Percentiles rank a stretch among this genome's conserved stretches.
Conservation (phyloP, 2,797 vertebrate genomes). For the Sus cebifrons region DNA sequence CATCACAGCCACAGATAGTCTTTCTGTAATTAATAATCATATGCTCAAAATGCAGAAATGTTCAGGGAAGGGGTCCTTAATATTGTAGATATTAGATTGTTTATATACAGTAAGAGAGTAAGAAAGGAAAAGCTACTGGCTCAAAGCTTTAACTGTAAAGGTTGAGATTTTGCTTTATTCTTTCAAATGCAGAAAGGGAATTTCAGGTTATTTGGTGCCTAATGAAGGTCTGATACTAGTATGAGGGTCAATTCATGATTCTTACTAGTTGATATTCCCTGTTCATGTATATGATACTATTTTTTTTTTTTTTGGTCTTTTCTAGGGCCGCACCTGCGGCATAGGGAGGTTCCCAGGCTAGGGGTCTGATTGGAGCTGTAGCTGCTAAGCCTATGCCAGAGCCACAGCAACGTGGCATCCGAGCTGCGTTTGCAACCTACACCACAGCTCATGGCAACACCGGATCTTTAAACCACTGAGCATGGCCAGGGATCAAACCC, state of each 20-base stretch:
- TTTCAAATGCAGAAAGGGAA: constrained; percentile 27
- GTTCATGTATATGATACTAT: constrained; percentile 57
- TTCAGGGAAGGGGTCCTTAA: background rate
- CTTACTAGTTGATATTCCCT: constrained; percentile 36
- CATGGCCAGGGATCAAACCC: too few species aligned
- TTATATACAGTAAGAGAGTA: constrained; percentile 45
- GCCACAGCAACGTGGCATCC: too few species aligned
- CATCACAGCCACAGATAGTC: background rate
- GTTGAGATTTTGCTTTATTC: constrained; percentile 58
- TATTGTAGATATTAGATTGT: constrained; percentile 4
- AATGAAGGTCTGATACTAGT: constrained; percentile 23
- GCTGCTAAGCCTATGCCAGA: too few species aligned
- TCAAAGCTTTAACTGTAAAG: constrained; percentile 5
- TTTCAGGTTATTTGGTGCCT: constrained; percentile 67
- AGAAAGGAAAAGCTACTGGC: constrained; percentile 29
- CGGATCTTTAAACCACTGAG: too few species aligned
- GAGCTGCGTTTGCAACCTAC: too few species aligned
- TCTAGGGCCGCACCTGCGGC: too few species aligned
- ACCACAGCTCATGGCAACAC: too few species aligned
- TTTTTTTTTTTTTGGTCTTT: background rate
- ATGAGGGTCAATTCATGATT: constrained; percentile 35
- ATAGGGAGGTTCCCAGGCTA: too few species aligned
- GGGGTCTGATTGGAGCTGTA: too few species aligned
- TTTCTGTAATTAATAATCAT: constrained; percentile 42
- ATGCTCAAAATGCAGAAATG: constrained; percentile 30